phyloP scores from a whole-genome alignment of 2,888 invertebrate genomes.

The Drosophila mulleri region DNA sequence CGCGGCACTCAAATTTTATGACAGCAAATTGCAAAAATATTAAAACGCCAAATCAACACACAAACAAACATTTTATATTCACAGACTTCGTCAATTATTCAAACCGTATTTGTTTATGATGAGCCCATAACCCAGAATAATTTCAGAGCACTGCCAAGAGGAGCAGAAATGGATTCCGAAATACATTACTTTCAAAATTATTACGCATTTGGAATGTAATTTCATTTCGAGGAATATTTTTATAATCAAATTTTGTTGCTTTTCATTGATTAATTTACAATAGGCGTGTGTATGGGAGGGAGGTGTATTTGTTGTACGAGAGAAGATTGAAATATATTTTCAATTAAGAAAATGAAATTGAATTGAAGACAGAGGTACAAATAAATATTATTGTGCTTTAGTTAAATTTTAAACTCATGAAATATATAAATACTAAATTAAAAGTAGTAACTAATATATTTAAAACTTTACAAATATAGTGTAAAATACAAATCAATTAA shows the following conservation, averaged over 20 bases:
- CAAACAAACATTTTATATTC: constrained; percentile 39
- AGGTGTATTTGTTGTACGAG: not conserved
- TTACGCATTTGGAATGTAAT: constrained; percentile 8
- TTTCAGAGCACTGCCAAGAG: not conserved
- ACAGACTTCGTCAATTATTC: constrained; percentile 56
- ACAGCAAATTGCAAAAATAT: constrained; percentile 68
- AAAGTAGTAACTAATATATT: too few species aligned
- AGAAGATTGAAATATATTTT: not conserved
- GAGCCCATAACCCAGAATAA: constrained; percentile 12
- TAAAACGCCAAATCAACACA: constrained; percentile 59
- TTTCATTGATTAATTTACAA: constrained; percentile 7
- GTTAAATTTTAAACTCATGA: too few species aligned
- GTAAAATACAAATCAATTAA: too few species aligned
- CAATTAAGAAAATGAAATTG: not conserved
- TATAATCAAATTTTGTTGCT: not conserved
- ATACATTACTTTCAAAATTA: not conserved
- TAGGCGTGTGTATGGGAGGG: not conserved
- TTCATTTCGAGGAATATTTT: constrained; percentile 7
- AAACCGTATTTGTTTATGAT: constrained; percentile 59
- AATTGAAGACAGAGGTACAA: not conserved
- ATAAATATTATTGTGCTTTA: not conserved
- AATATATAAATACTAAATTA: too few species aligned
- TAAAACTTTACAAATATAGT: not conserved
- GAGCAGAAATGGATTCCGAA: not conserved
- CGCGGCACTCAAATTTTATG: constrained; percentile 66